Percentiles rank a stretch among this genome's conserved stretches.
Evolutionary conservation across 2,797 vertebrate genomes (phyloP).

Genomic region (Schizothorax lantsangensis): DNA sequence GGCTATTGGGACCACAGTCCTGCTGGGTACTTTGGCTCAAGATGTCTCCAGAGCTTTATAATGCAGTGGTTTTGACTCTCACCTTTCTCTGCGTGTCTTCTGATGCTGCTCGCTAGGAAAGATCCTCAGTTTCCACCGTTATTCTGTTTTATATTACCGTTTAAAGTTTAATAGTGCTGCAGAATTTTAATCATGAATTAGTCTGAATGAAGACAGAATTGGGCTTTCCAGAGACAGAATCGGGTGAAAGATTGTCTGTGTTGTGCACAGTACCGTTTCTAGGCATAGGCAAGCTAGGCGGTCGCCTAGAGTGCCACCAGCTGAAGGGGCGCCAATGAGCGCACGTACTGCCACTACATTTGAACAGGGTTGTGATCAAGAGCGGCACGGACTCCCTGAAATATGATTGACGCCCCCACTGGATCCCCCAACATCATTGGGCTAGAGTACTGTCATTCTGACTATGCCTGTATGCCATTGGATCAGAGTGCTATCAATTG

Average conservation of each 20-base stretch:
- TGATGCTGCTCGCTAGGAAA: not conserved
- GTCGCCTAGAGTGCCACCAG: too few relatives aligned
- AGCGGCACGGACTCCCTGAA: too few relatives aligned
- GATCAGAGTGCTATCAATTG: too few relatives aligned
- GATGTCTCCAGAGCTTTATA: constrained; percentile 5
- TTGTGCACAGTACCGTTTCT: not conserved
- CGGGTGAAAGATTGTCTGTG: not conserved
- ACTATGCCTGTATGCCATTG: too few relatives aligned
- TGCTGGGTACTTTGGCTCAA: not conserved
- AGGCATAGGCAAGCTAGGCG: too few relatives aligned
- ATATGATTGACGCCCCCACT: too few relatives aligned
- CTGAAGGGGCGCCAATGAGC: too few relatives aligned
- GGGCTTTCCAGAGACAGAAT: constrained; percentile 3
- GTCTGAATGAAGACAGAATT: constrained; percentile 15
- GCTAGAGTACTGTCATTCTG: too few relatives aligned
- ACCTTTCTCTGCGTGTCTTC: constrained; percentile 5
- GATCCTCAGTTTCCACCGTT: not conserved
- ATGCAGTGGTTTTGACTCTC: constrained; percentile 14
- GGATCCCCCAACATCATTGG: too few relatives aligned
- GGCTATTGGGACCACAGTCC: not conserved
- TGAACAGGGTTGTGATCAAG: too few relatives aligned
- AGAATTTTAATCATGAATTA: constrained; percentile 13
- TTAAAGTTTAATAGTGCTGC: constrained; percentile 31
- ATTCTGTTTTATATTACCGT: constrained; percentile 1
- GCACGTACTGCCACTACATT: too few relatives aligned